phyloP scores from a whole-genome alignment of 2,113 vertebrate genomes.

The Pitta sordida region DNA sequence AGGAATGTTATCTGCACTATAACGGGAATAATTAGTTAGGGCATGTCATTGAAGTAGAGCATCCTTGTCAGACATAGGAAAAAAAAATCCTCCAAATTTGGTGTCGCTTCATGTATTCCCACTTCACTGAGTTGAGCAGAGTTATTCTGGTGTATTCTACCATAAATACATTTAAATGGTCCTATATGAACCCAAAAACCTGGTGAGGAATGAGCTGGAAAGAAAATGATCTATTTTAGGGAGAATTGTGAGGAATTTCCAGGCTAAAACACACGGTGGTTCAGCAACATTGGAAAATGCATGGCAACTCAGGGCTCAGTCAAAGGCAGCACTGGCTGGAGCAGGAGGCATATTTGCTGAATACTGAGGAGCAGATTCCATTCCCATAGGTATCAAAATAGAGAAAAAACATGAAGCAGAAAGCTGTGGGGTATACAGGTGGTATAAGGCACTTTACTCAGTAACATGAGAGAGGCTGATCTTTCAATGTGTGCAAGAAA shows the following conservation, averaged over 20 bases:
- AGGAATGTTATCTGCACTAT: background rate
- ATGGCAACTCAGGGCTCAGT: conserved; percentile 14
- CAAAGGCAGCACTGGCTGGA: conserved; percentile 5
- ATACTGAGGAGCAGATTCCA: conserved; percentile 42
- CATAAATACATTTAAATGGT: background rate
- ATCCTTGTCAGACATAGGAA: background rate
- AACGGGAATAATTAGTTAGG: background rate
- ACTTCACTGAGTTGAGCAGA: background rate
- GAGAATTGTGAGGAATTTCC: background rate
- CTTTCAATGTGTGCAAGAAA: background rate
- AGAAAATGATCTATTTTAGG: background rate
- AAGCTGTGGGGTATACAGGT: background rate
- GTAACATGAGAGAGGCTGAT: background rate
- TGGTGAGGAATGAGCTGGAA: background rate
- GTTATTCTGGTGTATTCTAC: background rate
- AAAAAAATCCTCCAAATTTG: background rate
- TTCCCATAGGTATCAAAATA: conserved; percentile 57
- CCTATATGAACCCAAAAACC: background rate
- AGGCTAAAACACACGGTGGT: background rate
- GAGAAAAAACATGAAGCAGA: conserved; percentile 42
- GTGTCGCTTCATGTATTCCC: background rate
- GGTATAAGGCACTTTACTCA: background rate
- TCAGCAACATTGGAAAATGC: conserved; percentile 46
- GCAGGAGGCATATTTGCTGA: conserved; percentile 30
- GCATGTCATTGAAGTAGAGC: background rate